Evolutionary conservation across 37 sponge, comb jelly and placozoan genomes (phyloP).

Genomic region (Corticium candelabrum): DNA sequence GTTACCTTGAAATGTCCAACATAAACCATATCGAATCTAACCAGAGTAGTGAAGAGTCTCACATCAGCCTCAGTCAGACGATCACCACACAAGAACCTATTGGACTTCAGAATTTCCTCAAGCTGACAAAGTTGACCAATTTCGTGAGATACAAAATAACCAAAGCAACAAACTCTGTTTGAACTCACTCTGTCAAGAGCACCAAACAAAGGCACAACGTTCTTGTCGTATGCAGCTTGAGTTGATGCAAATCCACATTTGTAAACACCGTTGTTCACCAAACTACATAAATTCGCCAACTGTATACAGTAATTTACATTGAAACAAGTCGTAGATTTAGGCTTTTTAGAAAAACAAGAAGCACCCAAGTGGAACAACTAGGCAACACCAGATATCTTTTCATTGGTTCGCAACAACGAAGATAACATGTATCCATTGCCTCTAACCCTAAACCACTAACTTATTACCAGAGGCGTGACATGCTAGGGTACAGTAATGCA

Average conservation of each 20-base stretch:
- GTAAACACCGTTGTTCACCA: slow-evolving; percentile 88
- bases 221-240: slow-evolving; percentile 77
- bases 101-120: slow-evolving; percentile 58
- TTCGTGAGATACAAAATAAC: not conserved
- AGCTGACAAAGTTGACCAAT: slow-evolving; percentile 20
- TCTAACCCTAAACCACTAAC: too few relatives aligned
- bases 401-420: too few relatives aligned
- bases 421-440: too few relatives aligned
- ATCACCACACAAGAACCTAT: slow-evolving; percentile 71
- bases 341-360: too few relatives aligned
- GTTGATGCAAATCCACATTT: slow-evolving; percentile 75
- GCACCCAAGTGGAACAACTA: too few relatives aligned
- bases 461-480: too few relatives aligned
- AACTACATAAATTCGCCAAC: slow-evolving; percentile 37
- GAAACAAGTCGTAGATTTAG: too few relatives aligned
- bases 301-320: too few relatives aligned
- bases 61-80: slow-evolving; percentile 86
- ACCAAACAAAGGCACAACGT: slow-evolving; percentile 69
- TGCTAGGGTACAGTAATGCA: too few relatives aligned
- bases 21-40: slow-evolving; percentile 82
- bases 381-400: too few relatives aligned
- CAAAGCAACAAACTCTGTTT: not conserved
- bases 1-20: slow-evolving; percentile 82
- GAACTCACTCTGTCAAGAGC: slow-evolving; percentile 47
- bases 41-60: slow-evolving; percentile 76